Conservation (phyloP, 1,140 invertebrate species). For the Drosophila lini region DNA sequence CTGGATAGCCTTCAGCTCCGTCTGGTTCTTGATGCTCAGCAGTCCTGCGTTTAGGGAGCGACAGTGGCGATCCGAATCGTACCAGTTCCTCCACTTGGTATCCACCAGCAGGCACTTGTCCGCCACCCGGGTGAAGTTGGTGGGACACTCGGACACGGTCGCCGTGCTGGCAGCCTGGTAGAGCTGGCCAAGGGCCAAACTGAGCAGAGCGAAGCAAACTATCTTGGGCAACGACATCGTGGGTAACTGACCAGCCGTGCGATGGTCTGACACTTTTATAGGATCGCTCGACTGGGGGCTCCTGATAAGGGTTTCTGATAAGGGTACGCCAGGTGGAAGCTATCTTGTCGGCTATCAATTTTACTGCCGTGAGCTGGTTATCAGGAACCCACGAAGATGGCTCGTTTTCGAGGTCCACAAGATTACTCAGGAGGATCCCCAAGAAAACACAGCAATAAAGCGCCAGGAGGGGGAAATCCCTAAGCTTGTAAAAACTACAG, state of each 20-base stretch:
- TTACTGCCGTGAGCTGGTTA: background rate
- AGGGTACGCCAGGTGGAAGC: background rate
- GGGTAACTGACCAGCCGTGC: slow-evolving; percentile 1
- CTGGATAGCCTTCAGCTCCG: slow-evolving; percentile 26
- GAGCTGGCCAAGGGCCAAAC: slow-evolving; percentile 38
- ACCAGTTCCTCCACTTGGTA: slow-evolving; percentile 36
- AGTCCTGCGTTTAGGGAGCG: slow-evolving; percentile 46
- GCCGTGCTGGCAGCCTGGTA: slow-evolving; percentile 14
- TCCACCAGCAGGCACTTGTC: slow-evolving; percentile 41
- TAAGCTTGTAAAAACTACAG: background rate
- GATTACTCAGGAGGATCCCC: slow-evolving; percentile 14
- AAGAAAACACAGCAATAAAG: background rate
- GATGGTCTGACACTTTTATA: slow-evolving; percentile 12
- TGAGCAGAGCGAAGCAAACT: slow-evolving; percentile 43
- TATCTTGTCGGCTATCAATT: slow-evolving; percentile 13
- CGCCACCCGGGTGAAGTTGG: slow-evolving; percentile 45
- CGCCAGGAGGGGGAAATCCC: background rate
- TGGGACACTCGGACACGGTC: slow-evolving; percentile 17
- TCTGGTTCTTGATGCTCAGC: slow-evolving; percentile 42
- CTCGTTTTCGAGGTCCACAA: background rate
- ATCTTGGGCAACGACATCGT: slow-evolving; percentile 55
- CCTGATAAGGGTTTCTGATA: slow-evolving; percentile 16
- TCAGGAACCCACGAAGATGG: background rate
- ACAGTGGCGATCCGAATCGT: slow-evolving; percentile 52
- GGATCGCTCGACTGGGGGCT: background rate